Evolutionary conservation across 2,113 vertebrate genomes (phyloP).

Genomic region (Aphyosemion australe): DNA sequence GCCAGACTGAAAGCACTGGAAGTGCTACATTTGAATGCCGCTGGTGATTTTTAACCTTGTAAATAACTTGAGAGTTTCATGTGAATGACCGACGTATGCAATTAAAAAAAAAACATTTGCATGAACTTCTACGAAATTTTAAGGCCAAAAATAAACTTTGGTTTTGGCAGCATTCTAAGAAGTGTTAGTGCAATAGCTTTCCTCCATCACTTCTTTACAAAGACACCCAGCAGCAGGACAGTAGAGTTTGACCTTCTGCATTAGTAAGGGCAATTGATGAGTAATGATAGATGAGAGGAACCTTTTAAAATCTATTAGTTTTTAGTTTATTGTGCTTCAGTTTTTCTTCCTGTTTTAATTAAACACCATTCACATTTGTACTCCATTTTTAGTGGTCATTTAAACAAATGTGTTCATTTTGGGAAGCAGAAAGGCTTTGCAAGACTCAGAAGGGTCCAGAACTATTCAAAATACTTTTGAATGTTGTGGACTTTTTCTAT

Average conservation of each 20-base stretch:
- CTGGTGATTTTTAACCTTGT: too few species aligned
- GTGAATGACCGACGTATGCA: too few species aligned
- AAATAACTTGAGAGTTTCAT: too few species aligned
- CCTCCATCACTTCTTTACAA: background rate
- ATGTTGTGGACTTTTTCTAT: background rate
- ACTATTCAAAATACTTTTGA: background rate
- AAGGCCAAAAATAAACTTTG: too few species aligned
- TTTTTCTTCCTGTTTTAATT: background rate
- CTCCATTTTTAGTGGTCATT: background rate
- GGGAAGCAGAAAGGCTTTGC: background rate
- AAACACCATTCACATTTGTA: too few species aligned
- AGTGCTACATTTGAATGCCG: too few species aligned
- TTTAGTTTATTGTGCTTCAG: background rate
- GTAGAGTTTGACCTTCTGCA: background rate
- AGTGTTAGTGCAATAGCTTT: too few species aligned
- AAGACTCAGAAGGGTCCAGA: constrained; percentile 2
- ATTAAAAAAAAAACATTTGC: too few species aligned
- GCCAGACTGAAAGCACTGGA: too few species aligned
- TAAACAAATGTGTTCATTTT: constrained; percentile 10
- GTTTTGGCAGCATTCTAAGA: too few species aligned
- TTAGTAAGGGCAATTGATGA: background rate
- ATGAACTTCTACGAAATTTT: too few species aligned
- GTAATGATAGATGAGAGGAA: background rate
- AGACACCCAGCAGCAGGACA: background rate
- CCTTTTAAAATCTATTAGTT: background rate